A percentile compares a stretch with the other conserved stretches of the same genome.
Conservation (phyloP, 2,797 vertebrate species). For the Thripadectes ignobilis region DNA sequence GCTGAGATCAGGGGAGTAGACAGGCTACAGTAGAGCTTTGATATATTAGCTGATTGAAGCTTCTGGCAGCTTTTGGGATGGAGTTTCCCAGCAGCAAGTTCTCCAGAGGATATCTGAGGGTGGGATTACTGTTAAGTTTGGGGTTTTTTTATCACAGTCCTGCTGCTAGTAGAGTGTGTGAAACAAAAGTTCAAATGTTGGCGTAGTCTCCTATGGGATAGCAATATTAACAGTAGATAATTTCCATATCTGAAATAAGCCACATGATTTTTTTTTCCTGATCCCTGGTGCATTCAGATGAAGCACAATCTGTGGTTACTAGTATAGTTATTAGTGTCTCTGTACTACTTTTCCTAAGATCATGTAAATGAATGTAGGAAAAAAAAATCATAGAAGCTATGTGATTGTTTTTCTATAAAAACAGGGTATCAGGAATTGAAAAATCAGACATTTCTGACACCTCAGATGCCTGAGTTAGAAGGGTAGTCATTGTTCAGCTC, state of each 20-base stretch:
- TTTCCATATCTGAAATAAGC: not conserved
- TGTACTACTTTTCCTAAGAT: not conserved
- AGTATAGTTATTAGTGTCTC: not conserved
- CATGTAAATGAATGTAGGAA: not conserved
- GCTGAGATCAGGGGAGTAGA: not conserved
- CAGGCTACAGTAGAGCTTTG: slow-evolving; percentile 19
- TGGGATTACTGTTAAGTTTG: slow-evolving; percentile 1
- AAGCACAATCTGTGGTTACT: not conserved
- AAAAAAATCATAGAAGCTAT: not conserved
- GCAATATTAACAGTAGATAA: not conserved
- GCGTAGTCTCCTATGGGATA: not conserved
- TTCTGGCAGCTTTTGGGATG: slow-evolving; percentile 33
- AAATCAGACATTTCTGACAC: not conserved
- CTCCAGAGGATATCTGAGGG: slow-evolving; percentile 44
- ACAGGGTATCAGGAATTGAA: not conserved
- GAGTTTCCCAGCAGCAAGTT: slow-evolving; percentile 38
- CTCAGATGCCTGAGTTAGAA: not conserved
- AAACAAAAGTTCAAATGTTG: slow-evolving; percentile 24
- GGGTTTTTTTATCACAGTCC: not conserved
- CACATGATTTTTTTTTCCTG: not conserved
- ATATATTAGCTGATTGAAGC: slow-evolving; percentile 43
- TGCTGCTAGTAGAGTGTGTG: slow-evolving; percentile 2
- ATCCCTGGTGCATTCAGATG: not conserved
- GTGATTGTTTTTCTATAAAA: not conserved
- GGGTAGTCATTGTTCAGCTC: not conserved